These are phyloP conservation scores for Orius laevigatus DNA, from an alignment of 1,140 invertebrate species.

Conservation along the genomic window DNA sequence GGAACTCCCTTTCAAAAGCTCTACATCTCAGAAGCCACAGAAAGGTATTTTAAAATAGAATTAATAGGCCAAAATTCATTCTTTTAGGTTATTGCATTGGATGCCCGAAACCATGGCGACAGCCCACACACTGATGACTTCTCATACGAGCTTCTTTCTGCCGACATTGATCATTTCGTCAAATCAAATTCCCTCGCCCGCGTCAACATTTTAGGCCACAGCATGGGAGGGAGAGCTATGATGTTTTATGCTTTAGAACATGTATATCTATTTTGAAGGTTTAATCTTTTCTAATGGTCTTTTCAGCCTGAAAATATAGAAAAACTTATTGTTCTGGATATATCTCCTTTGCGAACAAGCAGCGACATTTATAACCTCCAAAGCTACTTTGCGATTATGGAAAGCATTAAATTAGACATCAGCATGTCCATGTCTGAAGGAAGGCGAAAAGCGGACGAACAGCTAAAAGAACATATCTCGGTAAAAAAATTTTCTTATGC, in stretches of 20 bases:
- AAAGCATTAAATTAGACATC: constrained; percentile 35
- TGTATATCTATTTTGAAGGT: constrained; percentile 14
- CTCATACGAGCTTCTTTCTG: constrained; percentile 50
- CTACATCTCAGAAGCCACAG: constrained; percentile 44
- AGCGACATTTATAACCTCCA: constrained; percentile 42
- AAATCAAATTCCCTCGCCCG: constrained; percentile 40
- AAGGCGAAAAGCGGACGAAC: constrained; percentile 37
- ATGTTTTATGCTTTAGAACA: constrained; percentile 57
- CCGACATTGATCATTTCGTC: constrained; percentile 52
- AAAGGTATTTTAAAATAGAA: constrained; percentile 25
- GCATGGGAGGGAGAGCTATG: constrained; percentile 73
- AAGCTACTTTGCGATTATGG: constrained; percentile 48
- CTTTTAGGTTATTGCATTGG: constrained; percentile 53
- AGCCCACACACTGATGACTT: constrained; percentile 59
- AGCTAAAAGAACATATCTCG: constrained; percentile 29
- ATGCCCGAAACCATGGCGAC: constrained; percentile 83
- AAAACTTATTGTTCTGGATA: constrained; percentile 66
- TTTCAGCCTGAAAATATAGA: constrained; percentile 59
- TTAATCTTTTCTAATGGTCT: constrained; percentile 19
- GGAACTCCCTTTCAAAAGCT: constrained; percentile 59
- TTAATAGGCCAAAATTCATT: constrained; percentile 3
- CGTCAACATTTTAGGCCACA: constrained; percentile 64
- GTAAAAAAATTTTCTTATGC: constrained; percentile 11
- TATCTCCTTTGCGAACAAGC: constrained; percentile 54
- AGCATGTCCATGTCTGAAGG: constrained; percentile 46